Evolutionary conservation across 2,888 invertebrate genomes (phyloP), one percentile per base, ranked within the genome.

Genomic region (Germaria angustata): DNA sequence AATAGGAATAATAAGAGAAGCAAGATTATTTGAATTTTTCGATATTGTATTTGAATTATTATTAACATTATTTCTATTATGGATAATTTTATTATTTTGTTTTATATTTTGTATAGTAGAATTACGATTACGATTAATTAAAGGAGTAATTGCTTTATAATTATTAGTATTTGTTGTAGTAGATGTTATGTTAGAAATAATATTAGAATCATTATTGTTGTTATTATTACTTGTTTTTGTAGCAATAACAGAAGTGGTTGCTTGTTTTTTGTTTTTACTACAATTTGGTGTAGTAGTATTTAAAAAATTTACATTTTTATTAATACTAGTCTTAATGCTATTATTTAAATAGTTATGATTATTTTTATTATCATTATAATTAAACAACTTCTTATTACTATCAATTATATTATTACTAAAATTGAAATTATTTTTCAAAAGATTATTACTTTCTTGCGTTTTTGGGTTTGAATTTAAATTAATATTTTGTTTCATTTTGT

Each of bases 301-400:
- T 77, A 77, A 69, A 80, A 80, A 84, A 84, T 84, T 46, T 84
- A 84, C 80, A 80, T 77, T 84, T 80, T 80, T 84, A 77, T 77
- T 84, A 84, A 81, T 77, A 80, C 75, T 84, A 80, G 68, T 69
- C 83, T 84, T 84, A 83, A 63, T 17, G 20, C 73, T 75, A 84
- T 68, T 51, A 68, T 78, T 84, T 75, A 83, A 80, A 72, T 82
- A 80, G 59, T 81, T 85, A 80, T 84, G 24, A 44, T 80, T 80
- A 72, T 72, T 69, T 36, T 73, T 65, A 72, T 71, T 68, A 51
- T 84, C 63, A 51, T 84, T 85, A 83, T 81, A 82, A 85, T 71
- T 84, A 85, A 81, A 84, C 46, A 69, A 69, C 63, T 69, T 75
- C 65, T 80, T 79, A 72, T 71, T 66, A 59, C 57, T 79, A 79